Evolutionary conservation across 2,797 vertebrate species (phyloP), one percentile per base, ranked within the genome.

Genomic region (Sebastes diploproa): DNA sequence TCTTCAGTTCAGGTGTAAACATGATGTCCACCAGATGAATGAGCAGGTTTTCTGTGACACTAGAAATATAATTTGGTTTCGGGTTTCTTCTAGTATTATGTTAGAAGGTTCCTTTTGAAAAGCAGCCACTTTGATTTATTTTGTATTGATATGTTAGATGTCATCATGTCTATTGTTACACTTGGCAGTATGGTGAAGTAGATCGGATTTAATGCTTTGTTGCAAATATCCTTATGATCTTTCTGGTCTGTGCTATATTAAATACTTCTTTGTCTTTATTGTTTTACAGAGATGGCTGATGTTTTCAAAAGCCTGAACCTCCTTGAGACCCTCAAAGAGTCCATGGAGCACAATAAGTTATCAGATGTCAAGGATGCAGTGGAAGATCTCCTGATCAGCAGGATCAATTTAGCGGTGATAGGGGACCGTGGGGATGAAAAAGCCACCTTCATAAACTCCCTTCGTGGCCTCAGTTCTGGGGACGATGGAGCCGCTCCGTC

Each of bases 301-400:
- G 90, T 93, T 18, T 58, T 95, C n/a, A 93, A 27, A 83, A 75
- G 94, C 81, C 67, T 95, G 30, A 95, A 93, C 75, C 89, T 96
- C n/a, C 86, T 95, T 20, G 94, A 94, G 77, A 89, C 73, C 11
- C 93, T 96, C 7, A 95, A 95, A 80, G 93, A 95, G 59, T 95
- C 94, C 4, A 88, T 95, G 2, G 95, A 95, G 42, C 92, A 46
- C 78, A 95, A 95, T 59, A 94, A 91, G 66, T 82, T 95, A 69
- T 91, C 95, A 4, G 95, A 95, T 10, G 91, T 96, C 20, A 95
- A 81, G 65, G 94, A 95, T n/a, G 84, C 94, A 5, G 73, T 96
- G 74, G 95, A 95, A 82, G 94, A 95, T 78, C 94, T 96, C 69
- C 87, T 96, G 30, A 94, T 95, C 82, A 95, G 95, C 80, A 87